Percentiles rank a stretch among this genome's conserved stretches.
phyloP scores from a whole-genome alignment of 2,888 invertebrate species.

The Sialis lutaria region DNA sequence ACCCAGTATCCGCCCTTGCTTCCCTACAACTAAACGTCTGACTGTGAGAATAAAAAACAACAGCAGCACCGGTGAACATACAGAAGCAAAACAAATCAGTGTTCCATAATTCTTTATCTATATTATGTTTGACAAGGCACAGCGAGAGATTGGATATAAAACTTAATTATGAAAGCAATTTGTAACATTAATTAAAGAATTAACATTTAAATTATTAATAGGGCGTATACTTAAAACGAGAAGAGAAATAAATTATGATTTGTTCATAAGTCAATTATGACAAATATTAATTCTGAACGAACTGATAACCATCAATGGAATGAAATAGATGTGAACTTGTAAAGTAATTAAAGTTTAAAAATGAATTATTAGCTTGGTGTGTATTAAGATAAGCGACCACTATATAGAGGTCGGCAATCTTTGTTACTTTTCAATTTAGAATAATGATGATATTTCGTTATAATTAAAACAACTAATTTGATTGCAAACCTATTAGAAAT shows the following conservation, averaged over 20 bases:
- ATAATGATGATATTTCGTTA: too few relatives aligned
- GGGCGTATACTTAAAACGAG: slow-evolving; percentile 1
- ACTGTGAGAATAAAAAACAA: not conserved
- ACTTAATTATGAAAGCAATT: slow-evolving; percentile 28
- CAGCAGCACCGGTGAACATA: not conserved
- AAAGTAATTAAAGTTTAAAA: too few relatives aligned
- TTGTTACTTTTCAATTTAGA: too few relatives aligned
- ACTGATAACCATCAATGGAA: too few relatives aligned
- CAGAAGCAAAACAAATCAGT: not conserved
- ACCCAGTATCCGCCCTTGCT: not conserved
- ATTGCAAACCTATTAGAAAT: too few relatives aligned
- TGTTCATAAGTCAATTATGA: slow-evolving; percentile 7
- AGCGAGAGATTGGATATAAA: slow-evolving; percentile 16
- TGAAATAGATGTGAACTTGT: too few relatives aligned
- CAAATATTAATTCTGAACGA: slow-evolving; percentile 5
- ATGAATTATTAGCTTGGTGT: too few relatives aligned
- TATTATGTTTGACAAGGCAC: too few relatives aligned
- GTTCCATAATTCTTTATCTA: not conserved
- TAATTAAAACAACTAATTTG: too few relatives aligned
- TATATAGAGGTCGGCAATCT: too few relatives aligned
- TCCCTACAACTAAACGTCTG: not conserved
- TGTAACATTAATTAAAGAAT: slow-evolving; percentile 32
- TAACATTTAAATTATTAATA: slow-evolving; percentile 30
- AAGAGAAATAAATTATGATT: slow-evolving; percentile 4
- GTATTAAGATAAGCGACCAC: too few relatives aligned